Base-by-base conservation (phyloP, 2,797 vertebrate genomes). In the Poecilia gillii region DNA sequence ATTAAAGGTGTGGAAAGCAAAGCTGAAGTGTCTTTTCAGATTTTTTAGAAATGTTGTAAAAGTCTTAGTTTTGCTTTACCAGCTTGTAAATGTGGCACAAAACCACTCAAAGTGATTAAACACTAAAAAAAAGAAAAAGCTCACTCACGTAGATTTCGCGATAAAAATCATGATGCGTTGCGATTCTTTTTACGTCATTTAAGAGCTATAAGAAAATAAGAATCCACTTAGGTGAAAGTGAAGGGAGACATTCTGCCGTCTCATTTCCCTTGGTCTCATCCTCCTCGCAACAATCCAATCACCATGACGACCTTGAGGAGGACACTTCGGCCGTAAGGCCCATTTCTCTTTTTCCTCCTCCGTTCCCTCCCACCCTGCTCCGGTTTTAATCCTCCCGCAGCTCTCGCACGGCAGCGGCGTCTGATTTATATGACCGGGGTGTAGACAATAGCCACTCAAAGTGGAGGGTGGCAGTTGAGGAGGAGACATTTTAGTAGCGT, bases 231-330 rank as follows among this genome's bases (percentile, higher is more conserved):
- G 75, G 73, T 83, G 59, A 75, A 79, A 86, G 77, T 80, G 78
- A 68, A 75, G 57, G 28, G 81, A 84, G 81, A 86, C 80, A 41
- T 53, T 71, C 66, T 75, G 85, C 79, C 86, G 77, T 81, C 81
- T 90, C 88, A 90, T 92, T 89, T 86, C 79, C 78, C 80, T 13
- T 55, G 83, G 80, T 86, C 82, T 62, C 86, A 72, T 89, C 84
- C 82, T 80, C 86, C 86, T 84, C 80, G 64, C 84, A 86, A 87
- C 84, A 84, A 86, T 87, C 82, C 83, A 92, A 91, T 93, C 89
- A 81, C 82, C n/a, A 66, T 45, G 86, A 82, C 84, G 90, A 94
- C 94, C 94, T 94, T 96, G 93, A 88, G 84, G 86, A 90, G 90
- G 90, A 94, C 89, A 85, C 80, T 92, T 83, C 82, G 88, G 85